Conservation (phyloP, 1,140 invertebrate species). For the Pachyrhynchus sulphureomaculatus region DNA sequence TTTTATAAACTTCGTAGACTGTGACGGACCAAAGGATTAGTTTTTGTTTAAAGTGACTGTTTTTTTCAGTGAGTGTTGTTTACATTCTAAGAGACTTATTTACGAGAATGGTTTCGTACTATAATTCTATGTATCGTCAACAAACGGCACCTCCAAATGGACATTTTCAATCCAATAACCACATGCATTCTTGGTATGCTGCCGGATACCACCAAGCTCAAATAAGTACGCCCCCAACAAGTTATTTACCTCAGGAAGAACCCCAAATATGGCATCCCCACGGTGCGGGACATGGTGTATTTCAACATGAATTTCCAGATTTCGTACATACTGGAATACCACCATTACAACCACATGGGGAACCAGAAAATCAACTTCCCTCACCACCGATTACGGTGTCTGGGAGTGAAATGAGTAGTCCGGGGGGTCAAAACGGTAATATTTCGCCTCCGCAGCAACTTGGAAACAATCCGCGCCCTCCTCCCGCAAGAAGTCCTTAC, state of each 20-base stretch:
- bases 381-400: slow-evolving; percentile 66
- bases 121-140: slow-evolving; percentile 61
- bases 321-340: slow-evolving; percentile 44
- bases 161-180: slow-evolving; percentile 34
- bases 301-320: slow-evolving; percentile 49
- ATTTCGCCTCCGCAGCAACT: slow-evolving; percentile 48
- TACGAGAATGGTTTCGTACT: slow-evolving; percentile 59
- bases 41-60: slow-evolving; percentile 5
- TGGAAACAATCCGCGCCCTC: slow-evolving; percentile 53
- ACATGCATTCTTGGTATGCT: slow-evolving; percentile 44
- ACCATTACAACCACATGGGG: slow-evolving; percentile 23
- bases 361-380: slow-evolving; percentile 49
- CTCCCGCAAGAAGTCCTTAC: slow-evolving; percentile 72
- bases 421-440: slow-evolving; percentile 56
- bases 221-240: slow-evolving; percentile 19
- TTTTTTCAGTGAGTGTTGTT: no score
- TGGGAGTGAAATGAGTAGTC: slow-evolving; percentile 66
- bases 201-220: slow-evolving; percentile 40
- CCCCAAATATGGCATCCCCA: slow-evolving; percentile 46
- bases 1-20: no score
- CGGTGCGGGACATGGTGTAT: slow-evolving; percentile 35
- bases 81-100: background rate
- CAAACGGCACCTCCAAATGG: slow-evolving; percentile 51
- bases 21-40: background rate
- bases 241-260: slow-evolving; percentile 43